Evolutionary conservation across 2,797 vertebrate genomes (phyloP).

Genomic region (Pseudopleuronectes americanus): DNA sequence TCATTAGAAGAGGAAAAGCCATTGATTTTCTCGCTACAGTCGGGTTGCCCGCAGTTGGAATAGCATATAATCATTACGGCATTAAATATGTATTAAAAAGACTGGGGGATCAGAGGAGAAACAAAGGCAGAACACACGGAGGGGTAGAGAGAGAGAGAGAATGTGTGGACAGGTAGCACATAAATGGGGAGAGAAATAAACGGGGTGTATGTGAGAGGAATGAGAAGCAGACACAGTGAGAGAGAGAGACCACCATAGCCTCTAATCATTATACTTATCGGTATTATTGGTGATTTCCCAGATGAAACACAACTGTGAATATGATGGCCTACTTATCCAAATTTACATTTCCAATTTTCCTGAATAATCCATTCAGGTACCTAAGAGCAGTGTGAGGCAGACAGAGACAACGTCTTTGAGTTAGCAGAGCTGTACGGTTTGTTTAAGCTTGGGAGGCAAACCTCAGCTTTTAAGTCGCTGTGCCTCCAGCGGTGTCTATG

Average conservation of each 20-base stretch:
- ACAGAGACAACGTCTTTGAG: constrained; percentile 15
- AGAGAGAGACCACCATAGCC: constrained; percentile 30
- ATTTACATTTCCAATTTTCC: constrained; percentile 38
- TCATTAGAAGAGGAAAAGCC: constrained; percentile 72
- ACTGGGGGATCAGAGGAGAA: constrained; percentile 72
- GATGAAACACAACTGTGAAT: constrained; percentile 64
- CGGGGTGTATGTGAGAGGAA: constrained; percentile 9
- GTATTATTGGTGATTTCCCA: constrained; percentile 62
- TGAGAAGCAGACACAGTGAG: constrained; percentile 24
- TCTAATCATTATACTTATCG: constrained; percentile 61
- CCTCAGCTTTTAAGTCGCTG: background rate
- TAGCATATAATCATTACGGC: constrained; percentile 77
- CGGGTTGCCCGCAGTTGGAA: constrained; percentile 70
- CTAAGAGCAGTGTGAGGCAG: constrained; percentile 17
- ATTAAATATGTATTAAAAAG: constrained; percentile 85
- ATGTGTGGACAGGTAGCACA: constrained; percentile 38
- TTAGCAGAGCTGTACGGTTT: constrained; percentile 15
- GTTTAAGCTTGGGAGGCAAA: constrained; percentile 25
- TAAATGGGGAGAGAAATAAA: constrained; percentile 19
- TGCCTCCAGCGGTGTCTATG: background rate
- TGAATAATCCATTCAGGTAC: constrained; percentile 59
- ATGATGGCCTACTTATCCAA: constrained; percentile 65
- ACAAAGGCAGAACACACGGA: constrained; percentile 48
- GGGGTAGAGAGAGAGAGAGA: background rate
- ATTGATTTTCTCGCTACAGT: constrained; percentile 70